phyloP scores from a whole-genome alignment of 2,888 invertebrate genomes.

The Hanleya hanleyi region DNA sequence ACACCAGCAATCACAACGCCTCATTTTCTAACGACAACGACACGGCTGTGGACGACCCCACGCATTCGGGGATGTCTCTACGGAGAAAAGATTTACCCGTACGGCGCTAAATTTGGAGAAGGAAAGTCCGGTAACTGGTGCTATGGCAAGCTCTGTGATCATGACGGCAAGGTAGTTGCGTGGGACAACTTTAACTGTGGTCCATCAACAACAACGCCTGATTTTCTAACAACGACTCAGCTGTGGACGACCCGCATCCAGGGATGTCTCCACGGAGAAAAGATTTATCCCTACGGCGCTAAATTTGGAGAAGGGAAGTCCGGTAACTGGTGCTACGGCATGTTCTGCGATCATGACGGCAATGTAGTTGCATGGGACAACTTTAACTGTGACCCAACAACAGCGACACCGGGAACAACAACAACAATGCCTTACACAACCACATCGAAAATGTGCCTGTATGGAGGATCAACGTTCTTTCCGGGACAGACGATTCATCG shows the following conservation, averaged over 20 bases:
- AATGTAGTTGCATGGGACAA: neutral
- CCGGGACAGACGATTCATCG: neutral
- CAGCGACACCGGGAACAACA: too few relatives aligned
- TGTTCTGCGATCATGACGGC: neutral
- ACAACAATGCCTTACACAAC: neutral
- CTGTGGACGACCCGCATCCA: neutral
- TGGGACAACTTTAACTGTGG: constrained; percentile 35
- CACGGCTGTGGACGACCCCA: neutral
- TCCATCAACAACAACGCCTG: neutral
- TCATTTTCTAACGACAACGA: too few relatives aligned
- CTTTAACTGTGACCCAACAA: neutral
- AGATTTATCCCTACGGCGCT: neutral
- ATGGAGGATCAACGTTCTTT: neutral
- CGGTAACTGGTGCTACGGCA: neutral
- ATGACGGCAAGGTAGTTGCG: constrained; percentile 23
- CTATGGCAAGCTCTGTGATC: constrained; percentile 34
- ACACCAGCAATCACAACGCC: too few relatives aligned
- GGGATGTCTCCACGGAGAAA: neutral
- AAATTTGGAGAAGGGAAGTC: neutral
- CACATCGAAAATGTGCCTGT: too few relatives aligned
- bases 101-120: constrained; percentile 27
- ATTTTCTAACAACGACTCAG: neutral
- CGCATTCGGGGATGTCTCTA: constrained; percentile 26
- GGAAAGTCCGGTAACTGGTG: constrained; percentile 33
- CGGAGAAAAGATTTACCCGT: constrained; percentile 31